Evolutionary conservation across 2,113 vertebrate species (phyloP).

Genomic region (Siniperca knerii): DNA sequence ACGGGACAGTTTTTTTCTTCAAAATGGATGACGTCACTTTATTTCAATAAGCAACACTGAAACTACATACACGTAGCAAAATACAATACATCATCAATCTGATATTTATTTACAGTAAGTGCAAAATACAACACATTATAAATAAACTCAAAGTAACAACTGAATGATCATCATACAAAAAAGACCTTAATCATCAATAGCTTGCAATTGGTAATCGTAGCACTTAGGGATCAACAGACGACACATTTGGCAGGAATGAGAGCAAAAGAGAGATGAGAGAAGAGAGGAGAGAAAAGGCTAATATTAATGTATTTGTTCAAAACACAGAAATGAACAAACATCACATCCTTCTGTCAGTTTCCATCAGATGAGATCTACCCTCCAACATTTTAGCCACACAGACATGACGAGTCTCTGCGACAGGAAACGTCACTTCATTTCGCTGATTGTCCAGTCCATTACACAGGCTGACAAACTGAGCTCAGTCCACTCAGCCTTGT

Average conservation of each 20-base stretch:
- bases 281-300: constrained; percentile 2
- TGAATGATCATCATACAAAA: constrained; percentile 6
- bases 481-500: constrained; percentile 82
- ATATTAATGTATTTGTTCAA: constrained; percentile 13
- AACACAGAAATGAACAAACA: constrained; percentile 34
- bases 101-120: constrained; percentile 34
- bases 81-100: constrained; percentile 19
- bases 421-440: background rate
- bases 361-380: constrained; percentile 11
- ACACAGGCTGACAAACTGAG: constrained; percentile 20
- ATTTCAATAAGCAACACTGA: constrained; percentile 54
- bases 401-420: background rate
- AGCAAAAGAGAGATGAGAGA: constrained; percentile 8
- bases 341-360: constrained; percentile 14
- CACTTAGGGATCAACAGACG: constrained; percentile 36
- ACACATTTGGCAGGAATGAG: constrained; percentile 33
- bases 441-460: constrained; percentile 20
- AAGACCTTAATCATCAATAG: constrained; percentile 17
- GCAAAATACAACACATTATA: constrained; percentile 42
- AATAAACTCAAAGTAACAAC: constrained; percentile 32
- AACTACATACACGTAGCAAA: constrained; percentile 48
- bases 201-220: constrained; percentile 24
- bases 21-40: constrained; percentile 53
- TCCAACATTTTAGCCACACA: constrained; percentile 13
- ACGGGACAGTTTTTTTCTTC: background rate